Conservation (phyloP, 23 tunicate genomes). For the Phallusia fumigata region DNA sequence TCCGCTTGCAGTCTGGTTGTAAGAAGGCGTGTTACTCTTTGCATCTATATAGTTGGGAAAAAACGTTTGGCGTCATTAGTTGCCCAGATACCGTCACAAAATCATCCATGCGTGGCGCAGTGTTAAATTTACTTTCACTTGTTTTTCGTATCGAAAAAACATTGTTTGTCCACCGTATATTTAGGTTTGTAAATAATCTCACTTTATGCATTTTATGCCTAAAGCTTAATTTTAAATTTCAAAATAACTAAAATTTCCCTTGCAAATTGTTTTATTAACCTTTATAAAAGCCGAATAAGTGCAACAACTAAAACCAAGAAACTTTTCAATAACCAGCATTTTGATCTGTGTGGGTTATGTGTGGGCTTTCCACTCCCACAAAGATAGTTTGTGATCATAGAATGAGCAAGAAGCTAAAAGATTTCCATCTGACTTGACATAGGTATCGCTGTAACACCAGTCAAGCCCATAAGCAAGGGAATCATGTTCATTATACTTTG, state of each 20-base stretch:
- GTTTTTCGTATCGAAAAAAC: neutral
- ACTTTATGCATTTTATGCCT: no score
- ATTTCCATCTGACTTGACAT: neutral
- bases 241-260: no score
- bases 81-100: neutral
- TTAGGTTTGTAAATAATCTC: no score
- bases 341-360: no score
- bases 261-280: no score
- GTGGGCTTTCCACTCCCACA: constrained; percentile 35
- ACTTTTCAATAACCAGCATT: no score
- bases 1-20: neutral
- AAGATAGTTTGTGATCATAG: constrained; percentile 71
- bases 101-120: neutral
- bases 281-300: no score
- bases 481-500: constrained; percentile 29
- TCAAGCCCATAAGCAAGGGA: constrained; percentile 84
- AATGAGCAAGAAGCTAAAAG: constrained; percentile 74
- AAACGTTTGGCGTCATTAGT: neutral
- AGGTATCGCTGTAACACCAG: constrained; percentile 26
- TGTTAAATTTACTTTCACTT: neutral
- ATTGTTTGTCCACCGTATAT: neutral
- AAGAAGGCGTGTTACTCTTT: neutral
- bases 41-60: neutral
- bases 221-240: no score
- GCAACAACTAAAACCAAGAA: no score